A percentile compares a stretch with the other conserved stretches of the same genome.
These are phyloP conservation scores for Pangasius sanitwongsei DNA, from an alignment of 2,797 vertebrate species.

Conservation along the genomic window DNA sequence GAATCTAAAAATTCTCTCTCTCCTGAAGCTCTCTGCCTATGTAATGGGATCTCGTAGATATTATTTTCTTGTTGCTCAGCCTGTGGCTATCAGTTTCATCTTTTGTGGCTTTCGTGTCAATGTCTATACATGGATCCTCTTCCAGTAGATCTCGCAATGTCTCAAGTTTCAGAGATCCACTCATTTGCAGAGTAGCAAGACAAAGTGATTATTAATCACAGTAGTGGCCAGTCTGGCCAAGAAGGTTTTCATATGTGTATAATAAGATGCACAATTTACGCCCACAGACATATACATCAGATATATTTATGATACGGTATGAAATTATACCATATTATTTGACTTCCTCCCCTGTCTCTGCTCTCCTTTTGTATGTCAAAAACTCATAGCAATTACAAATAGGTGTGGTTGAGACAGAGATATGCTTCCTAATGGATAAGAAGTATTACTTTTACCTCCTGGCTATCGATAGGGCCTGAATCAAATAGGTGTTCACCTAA, in stretches of 20 bases:
- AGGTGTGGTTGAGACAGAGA: neutral
- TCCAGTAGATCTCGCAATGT: neutral
- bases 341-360: neutral
- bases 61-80: neutral
- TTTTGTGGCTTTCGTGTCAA: slow-evolving; percentile 22
- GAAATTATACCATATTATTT: neutral
- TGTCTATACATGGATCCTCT: neutral
- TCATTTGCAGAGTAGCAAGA: neutral
- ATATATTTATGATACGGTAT: neutral
- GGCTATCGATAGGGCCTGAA: neutral
- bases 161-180: neutral
- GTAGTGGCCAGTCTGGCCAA: neutral
- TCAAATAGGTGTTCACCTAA: neutral
- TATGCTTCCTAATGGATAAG: neutral
- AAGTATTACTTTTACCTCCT: neutral
- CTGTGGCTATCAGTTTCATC: slow-evolving; percentile 27
- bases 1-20: slow-evolving; percentile 61
- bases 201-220: neutral
- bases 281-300: neutral
- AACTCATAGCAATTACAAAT: neutral
- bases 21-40: slow-evolving; percentile 7
- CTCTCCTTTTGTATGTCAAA: neutral
- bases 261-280: neutral
- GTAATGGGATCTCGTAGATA: slow-evolving; percentile 25
- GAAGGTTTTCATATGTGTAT: neutral